Evolutionary conservation across 2,113 vertebrate species (phyloP), one percentile per base, ranked within the genome.

Genomic region (Hippopotamus amphibius): DNA sequence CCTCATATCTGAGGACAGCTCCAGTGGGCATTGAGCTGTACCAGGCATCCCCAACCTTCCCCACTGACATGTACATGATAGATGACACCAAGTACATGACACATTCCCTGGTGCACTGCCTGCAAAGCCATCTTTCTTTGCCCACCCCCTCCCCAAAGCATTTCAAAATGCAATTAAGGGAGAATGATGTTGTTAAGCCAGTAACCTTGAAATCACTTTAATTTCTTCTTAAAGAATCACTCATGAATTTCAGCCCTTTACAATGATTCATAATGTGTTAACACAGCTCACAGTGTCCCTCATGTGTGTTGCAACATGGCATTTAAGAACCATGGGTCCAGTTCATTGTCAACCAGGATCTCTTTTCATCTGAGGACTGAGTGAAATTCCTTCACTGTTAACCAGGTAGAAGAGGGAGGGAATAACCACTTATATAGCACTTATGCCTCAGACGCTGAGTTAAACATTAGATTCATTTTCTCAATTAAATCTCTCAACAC

Each of bases 171-270:
- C 97, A 97, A 81, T 97, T 97, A 96, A 96, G 41, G 84, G 46
- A 94, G 66, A 97, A 93, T 76, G 90, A 87, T 96, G 86, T 79
- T 97, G 33, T 93, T 69, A 88, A 96, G 76, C 57, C 59, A 96
- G 72, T 97, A 81, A 97, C 95, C 89, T 97, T 97, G 95, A 97
- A 97, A 95, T 90, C 87, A 92, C 90, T 93, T 96, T 96, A 94
- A 94, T 98, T 95, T 97, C 84, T 88, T 88, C 59, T 68, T 63
- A 86, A 89, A 90, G 94, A 83, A 93, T 88, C 87, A 86, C 68
- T 96, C 79, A 76, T 95, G 68, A 88, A 90, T 96, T 95, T 85
- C 88, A 95, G 86, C 57, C 72, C 17, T 71, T 72, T 84, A 26
- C 53, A 24, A 77, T 93, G 82, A 71, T 94, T 97, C 79, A 81